phyloP scores from a whole-genome alignment of 2,797 vertebrate genomes.

The Hemibagrus guttatus region DNA sequence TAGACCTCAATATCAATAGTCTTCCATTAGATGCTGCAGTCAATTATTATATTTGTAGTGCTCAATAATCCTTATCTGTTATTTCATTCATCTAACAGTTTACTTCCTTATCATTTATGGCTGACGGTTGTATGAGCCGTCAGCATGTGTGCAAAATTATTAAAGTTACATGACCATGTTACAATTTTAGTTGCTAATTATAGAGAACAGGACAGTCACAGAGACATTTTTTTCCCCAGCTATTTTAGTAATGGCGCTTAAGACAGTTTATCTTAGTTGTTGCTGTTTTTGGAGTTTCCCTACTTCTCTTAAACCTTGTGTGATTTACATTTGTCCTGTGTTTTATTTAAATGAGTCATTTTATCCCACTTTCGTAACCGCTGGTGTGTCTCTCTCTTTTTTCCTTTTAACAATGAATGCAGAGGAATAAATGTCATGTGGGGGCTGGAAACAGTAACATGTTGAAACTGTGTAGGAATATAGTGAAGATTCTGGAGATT shows the following conservation, averaged over 20 bases:
- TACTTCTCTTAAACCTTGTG: conserved; percentile 36
- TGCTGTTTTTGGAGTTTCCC: conserved; percentile 51
- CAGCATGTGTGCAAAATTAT: neutral
- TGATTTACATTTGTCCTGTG: conserved; percentile 12
- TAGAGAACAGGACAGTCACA: neutral
- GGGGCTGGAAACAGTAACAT: neutral
- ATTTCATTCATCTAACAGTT: too few species aligned
- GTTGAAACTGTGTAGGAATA: conserved; percentile 2
- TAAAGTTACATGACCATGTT: neutral
- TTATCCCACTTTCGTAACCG: conserved; percentile 28
- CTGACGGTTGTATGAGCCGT: neutral
- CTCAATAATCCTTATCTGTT: neutral
- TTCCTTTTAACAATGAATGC: conserved; percentile 28
- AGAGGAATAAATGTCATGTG: conserved; percentile 15
- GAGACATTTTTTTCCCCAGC: neutral
- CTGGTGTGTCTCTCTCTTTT: conserved; percentile 22
- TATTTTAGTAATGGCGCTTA: conserved; percentile 26
- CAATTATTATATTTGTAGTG: too few species aligned
- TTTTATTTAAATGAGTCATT: conserved; percentile 37
- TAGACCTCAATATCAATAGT: too few species aligned
- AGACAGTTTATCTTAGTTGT: conserved; percentile 31
- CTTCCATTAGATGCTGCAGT: neutral
- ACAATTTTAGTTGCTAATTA: neutral
- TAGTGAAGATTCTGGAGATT: neutral
- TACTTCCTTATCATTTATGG: conserved; percentile 1